Evolutionary conservation across 2,888 invertebrate species (phyloP).

Genomic region (Dolichomitus sp.): DNA sequence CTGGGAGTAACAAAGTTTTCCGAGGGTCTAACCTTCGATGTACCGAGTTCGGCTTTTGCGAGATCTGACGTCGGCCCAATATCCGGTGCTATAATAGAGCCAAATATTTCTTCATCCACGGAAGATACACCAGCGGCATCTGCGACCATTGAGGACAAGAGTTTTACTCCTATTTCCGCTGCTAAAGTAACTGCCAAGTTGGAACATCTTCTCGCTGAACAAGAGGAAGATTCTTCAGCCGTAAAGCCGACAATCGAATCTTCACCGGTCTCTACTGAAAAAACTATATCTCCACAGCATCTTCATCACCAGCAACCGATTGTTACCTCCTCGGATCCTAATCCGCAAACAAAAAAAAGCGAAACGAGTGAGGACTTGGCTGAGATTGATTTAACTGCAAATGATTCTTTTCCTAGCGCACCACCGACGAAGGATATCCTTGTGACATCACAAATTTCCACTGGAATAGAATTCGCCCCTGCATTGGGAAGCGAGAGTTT

Average conservation of each 20-base stretch:
- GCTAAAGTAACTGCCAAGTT: slow-evolving; percentile 81
- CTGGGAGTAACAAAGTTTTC: slow-evolving; percentile 36
- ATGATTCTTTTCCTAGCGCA: slow-evolving; percentile 54
- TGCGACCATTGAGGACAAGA: slow-evolving; percentile 59
- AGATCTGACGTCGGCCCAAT: slow-evolving; percentile 28
- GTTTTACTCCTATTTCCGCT: slow-evolving; percentile 78
- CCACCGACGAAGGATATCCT: not conserved
- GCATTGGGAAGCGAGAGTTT: slow-evolving; percentile 38
- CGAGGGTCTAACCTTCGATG: slow-evolving; percentile 51
- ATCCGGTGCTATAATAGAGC: slow-evolving; percentile 53
- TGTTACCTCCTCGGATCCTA: slow-evolving; percentile 1
- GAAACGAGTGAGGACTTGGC: slow-evolving; percentile 66
- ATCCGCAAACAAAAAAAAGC: slow-evolving; percentile 18
- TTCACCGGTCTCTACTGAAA: slow-evolving; percentile 1
- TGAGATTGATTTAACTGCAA: slow-evolving; percentile 70
- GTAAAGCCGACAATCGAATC: slow-evolving; percentile 7
- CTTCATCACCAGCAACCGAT: slow-evolving; percentile 2
- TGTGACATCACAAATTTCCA: not conserved
- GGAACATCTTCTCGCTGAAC: slow-evolving; percentile 79
- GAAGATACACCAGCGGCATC: slow-evolving; percentile 50
- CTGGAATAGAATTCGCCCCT: slow-evolving; percentile 37
- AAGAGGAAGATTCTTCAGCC: slow-evolving; percentile 71
- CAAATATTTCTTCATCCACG: slow-evolving; percentile 27
- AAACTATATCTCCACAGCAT: slow-evolving; percentile 18
- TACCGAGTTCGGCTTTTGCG: slow-evolving; percentile 43